phyloP scores from a whole-genome alignment of 1,140 invertebrate genomes.

The Fragariocoptes setiger region DNA sequence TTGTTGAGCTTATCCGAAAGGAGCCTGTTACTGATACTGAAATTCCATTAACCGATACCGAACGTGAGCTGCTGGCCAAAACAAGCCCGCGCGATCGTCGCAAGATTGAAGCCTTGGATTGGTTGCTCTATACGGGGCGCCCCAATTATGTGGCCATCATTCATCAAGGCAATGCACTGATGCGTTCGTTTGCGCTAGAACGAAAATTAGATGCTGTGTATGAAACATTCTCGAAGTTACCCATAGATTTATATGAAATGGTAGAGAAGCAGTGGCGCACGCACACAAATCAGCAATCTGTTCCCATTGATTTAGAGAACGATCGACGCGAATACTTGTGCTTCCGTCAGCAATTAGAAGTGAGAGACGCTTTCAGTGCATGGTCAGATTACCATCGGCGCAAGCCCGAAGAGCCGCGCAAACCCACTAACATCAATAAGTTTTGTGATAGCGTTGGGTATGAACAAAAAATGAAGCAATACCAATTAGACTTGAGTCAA shows the following conservation, averaged over 20 bases:
- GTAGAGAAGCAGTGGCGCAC: constrained; percentile 22
- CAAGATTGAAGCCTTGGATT: constrained; percentile 54
- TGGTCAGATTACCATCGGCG: constrained; percentile 52
- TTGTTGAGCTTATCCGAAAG: constrained; percentile 36
- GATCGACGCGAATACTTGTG: constrained; percentile 21
- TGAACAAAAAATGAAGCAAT: constrained; percentile 43
- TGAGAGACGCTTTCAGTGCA: constrained; percentile 48
- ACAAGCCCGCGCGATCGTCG: constrained; percentile 24
- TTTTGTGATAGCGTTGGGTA: constrained; percentile 60
- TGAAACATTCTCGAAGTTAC: constrained; percentile 13
- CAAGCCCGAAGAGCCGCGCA: constrained; percentile 25
- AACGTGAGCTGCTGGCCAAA: background rate
- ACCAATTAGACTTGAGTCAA: constrained; percentile 34
- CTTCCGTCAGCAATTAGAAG: constrained; percentile 24
- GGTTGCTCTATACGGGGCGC: constrained; percentile 32
- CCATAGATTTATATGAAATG: constrained; percentile 26
- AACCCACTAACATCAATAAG: constrained; percentile 19
- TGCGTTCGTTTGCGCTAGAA: constrained; percentile 34
- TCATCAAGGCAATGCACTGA: constrained; percentile 55
- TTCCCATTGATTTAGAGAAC: constrained; percentile 18
- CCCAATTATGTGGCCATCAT: constrained; percentile 40
- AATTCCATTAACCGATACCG: background rate
- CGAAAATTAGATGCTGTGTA: constrained; percentile 12
- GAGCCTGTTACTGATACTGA: constrained; percentile 8
- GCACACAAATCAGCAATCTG: constrained; percentile 15